Conservation (phyloP, 1,140 invertebrate species). For the Diachasmimorpha longicaudata region DNA sequence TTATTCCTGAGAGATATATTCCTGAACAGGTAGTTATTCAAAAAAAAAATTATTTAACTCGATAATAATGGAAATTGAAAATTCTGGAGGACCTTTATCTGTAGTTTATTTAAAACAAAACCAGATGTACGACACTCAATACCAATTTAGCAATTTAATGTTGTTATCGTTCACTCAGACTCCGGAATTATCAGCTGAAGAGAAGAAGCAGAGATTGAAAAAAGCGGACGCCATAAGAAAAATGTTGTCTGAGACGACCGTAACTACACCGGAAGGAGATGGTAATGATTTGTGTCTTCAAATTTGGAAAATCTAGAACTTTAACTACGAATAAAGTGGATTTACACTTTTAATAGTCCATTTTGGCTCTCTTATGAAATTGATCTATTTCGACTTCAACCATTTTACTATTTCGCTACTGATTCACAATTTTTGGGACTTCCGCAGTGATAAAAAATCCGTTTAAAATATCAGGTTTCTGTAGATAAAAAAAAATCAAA, state of each 20-base stretch:
- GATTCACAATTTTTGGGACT: too few relatives aligned
- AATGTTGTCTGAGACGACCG: constrained; percentile 79
- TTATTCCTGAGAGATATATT: constrained; percentile 90
- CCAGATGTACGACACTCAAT: too few relatives aligned
- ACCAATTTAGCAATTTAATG: too few relatives aligned
- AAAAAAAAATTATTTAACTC: background rate
- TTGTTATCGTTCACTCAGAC: constrained; percentile 58
- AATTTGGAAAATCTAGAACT: background rate
- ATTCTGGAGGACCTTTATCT: background rate
- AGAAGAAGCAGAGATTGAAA: constrained; percentile 79
- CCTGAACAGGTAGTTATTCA: constrained; percentile 77
- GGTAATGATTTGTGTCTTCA: constrained; percentile 33
- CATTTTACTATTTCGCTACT: too few relatives aligned
- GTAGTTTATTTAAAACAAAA: too few relatives aligned
- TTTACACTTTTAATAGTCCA: background rate
- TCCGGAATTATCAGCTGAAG: constrained; percentile 80
- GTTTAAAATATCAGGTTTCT: too few relatives aligned
- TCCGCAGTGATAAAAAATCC: too few relatives aligned
- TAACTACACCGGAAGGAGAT: constrained; percentile 48
- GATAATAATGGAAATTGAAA: too few relatives aligned
- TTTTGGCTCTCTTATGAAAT: too few relatives aligned
- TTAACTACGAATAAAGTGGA: background rate
- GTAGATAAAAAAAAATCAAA: too few relatives aligned
- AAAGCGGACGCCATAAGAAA: constrained; percentile 91
- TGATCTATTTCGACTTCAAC: too few relatives aligned